phyloP scores from a whole-genome alignment of 2,113 vertebrate species.

The Dunckerocampus dactyliophorus region DNA sequence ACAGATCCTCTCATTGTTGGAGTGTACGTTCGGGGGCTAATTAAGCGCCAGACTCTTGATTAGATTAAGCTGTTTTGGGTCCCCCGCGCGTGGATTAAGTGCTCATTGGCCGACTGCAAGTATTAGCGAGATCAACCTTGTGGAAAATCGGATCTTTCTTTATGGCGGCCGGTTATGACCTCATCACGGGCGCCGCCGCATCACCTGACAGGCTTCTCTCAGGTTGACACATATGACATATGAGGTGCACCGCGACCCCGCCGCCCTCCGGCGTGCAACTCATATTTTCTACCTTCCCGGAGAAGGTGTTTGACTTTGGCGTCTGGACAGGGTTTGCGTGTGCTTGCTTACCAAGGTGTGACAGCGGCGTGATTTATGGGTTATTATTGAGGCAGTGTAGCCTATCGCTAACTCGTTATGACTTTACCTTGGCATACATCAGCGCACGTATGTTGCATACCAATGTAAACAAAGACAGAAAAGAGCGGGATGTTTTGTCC shows the following conservation, averaged over 20 bases:
- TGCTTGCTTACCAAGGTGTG: slow-evolving; percentile 64
- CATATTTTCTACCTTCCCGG: slow-evolving; percentile 48
- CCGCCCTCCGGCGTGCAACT: slow-evolving; percentile 52
- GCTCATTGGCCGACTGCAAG: slow-evolving; percentile 50
- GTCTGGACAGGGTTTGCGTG: slow-evolving; percentile 47
- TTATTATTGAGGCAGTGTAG: slow-evolving; percentile 74
- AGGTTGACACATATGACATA: slow-evolving; percentile 68
- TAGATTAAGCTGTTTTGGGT: slow-evolving; percentile 68
- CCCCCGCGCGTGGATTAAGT: slow-evolving; percentile 65
- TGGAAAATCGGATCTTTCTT: slow-evolving; percentile 66
- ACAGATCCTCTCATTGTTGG: slow-evolving; percentile 66
- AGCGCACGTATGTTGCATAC: slow-evolving; percentile 60
- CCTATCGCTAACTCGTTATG: slow-evolving; percentile 73
- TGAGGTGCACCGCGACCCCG: slow-evolving; percentile 59
- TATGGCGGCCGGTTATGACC: slow-evolving; percentile 58
- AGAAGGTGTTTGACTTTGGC: slow-evolving; percentile 63
- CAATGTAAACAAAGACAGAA: slow-evolving; percentile 32
- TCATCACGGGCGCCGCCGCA: slow-evolving; percentile 54
- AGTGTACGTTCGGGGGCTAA: slow-evolving; percentile 67
- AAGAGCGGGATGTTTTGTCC: slow-evolving; percentile 41
- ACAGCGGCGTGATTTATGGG: slow-evolving; percentile 73
- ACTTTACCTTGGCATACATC: slow-evolving; percentile 73
- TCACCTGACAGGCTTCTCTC: slow-evolving; percentile 33
- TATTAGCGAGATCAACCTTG: slow-evolving; percentile 67
- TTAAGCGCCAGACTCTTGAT: slow-evolving; percentile 72